Conservation (phyloP, 2,113 vertebrate genomes). For the Hucho hucho region DNA sequence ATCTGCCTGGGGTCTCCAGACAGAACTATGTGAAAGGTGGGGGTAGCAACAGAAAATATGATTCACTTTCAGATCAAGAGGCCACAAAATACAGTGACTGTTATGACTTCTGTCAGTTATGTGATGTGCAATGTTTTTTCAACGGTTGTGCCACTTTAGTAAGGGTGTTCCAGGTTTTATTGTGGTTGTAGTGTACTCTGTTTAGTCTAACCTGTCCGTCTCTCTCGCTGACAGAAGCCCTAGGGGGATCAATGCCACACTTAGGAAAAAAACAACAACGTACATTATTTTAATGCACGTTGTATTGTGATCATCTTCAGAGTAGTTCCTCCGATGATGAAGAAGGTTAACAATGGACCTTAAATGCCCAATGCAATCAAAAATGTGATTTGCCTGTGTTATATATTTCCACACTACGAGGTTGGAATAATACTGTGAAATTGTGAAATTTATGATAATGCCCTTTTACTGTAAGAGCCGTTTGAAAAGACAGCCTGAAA, state of each 20-base stretch:
- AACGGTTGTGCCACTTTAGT: not conserved
- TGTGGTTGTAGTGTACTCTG: not conserved
- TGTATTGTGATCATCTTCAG: too few species aligned
- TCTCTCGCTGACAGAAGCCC: slow-evolving; percentile 83
- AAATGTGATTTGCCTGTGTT: too few species aligned
- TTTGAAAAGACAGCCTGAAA: too few species aligned
- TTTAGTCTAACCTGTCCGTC: slow-evolving; percentile 81
- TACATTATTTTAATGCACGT: too few species aligned
- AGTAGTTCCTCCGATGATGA: too few species aligned
- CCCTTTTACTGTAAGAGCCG: too few species aligned
- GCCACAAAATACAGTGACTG: not conserved
- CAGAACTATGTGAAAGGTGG: slow-evolving; percentile 80
- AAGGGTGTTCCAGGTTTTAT: not conserved
- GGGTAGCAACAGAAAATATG: not conserved
- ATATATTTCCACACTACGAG: too few species aligned
- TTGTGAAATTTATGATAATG: too few species aligned
- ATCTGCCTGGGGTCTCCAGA: slow-evolving; percentile 93
- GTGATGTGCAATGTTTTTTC: not conserved
- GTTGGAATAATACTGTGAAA: too few species aligned
- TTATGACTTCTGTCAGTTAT: not conserved
- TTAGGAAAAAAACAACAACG: slow-evolving; percentile 40
- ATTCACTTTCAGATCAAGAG: not conserved
- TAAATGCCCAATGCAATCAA: too few species aligned
- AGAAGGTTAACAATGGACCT: too few species aligned
- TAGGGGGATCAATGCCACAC: slow-evolving; percentile 86